Evolutionary conservation across 2,113 vertebrate genomes (phyloP), one percentile per base, ranked within the genome.

Genomic region (Oenanthe melanoleuca): DNA sequence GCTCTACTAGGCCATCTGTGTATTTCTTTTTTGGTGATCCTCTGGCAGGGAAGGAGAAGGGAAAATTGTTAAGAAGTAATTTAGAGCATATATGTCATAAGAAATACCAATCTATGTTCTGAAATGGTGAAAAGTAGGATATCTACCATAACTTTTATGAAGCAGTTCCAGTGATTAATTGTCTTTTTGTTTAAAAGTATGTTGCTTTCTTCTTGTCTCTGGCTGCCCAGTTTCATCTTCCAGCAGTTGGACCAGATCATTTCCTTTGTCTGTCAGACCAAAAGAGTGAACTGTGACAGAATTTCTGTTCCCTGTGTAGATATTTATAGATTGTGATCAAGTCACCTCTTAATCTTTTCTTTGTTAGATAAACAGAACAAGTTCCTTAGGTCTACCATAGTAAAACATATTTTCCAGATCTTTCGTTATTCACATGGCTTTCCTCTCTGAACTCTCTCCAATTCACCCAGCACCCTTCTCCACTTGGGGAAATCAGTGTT

Each of bases 271-370:
- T 91, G 66, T n/a, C 59, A 70, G n/a, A 78, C 50, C 33, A 86
- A 60, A 86, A 69, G 67, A 91, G 50, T 2, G 3, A 83, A 33
- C 77, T 67, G 70, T 52, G 69, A 80, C 70, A 53, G 79, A 80
- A 89, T 88, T 86, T 93, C 63, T 92, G 23, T 59, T 94, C 74
- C 63, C 37, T 45, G 2, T 34, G 13, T 69, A 75, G 28, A 11
- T 86, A 82, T 80, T 92, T 92, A 85, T 65, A 92, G 59, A 89
- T 72, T 49, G 21, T 50, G 71, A 93, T 92, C 79, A 77, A 94
- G 50, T 72, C 81, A 55, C 20, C 42, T 89, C 50, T 53, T 86
- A 61, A 90, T 85, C 71, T 80, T 89, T 59, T 47, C 40, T 78
- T 82, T 65, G 40, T 69, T 82, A 72, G 74, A 88, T 69, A 85